Evolutionary conservation across 2,888 invertebrate species (phyloP), one percentile per base, ranked within the genome.

Genomic region (Geotrupes spiniger): DNA sequence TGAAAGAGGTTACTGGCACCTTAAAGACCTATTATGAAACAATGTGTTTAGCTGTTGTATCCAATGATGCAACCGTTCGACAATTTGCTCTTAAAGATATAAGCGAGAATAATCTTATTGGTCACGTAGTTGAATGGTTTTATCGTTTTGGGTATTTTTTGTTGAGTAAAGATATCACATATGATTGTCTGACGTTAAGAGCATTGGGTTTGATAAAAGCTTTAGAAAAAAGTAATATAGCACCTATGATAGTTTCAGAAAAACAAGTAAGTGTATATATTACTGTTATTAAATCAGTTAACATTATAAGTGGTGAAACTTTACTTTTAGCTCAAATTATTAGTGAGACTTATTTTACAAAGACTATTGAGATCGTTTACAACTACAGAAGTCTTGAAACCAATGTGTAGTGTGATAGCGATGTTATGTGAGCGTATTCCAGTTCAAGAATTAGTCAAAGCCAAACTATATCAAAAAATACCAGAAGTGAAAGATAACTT

Each of bases 91-190:
- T 82, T n/a, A 72, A 73, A 51, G 80, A 81, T 63, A 68, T 82
- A 33, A 74, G 74, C 54, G 75, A 75, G n/a, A 81, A 82, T 63
- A 75, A 77, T 1, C 66, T 76, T 14, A 79, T 81, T 15, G 82
- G 81, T 0, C 79, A 80, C 0, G 79, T 82, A 55, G 77, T 79
- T 44, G 79, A 81, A 9, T 81, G 81, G 68, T 75, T 82, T 38
- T 81, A 82, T 63, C 78, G 80, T 62, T 67, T 82, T 57, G 78
- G 78, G 0, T 80, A 81, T 14, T 62, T 81, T 29, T 75, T 81
- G 1, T 63, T 82, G 1, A 81, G 79, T 33, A 81, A 81, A 58
- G 80, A 82, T 54, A 64, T 70, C 12, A 70, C 70, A 2, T 70
- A 71, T 47, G 69, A 72, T 58, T 61, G 63, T 44, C 50, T 73